Evolutionary conservation across 2,113 vertebrate genomes (phyloP).

Genomic region (Archilochus colubris): DNA sequence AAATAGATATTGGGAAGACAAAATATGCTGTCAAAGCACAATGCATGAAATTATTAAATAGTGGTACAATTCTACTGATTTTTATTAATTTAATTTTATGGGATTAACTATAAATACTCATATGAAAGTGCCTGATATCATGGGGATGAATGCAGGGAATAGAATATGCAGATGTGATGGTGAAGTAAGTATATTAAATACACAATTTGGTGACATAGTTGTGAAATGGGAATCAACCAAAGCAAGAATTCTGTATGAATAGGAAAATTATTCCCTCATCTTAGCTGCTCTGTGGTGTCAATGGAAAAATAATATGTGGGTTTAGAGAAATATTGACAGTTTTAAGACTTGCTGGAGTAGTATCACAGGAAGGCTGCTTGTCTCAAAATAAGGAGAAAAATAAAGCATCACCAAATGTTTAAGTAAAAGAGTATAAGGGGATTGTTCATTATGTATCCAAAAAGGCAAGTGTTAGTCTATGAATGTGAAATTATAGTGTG

Average conservation of each 20-base stretch:
- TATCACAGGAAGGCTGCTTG: background rate
- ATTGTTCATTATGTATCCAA: background rate
- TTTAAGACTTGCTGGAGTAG: background rate
- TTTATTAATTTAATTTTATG: background rate
- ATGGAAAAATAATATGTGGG: constrained; percentile 9
- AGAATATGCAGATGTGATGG: background rate
- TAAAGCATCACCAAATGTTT: background rate
- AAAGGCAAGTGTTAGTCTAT: background rate
- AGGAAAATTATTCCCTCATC: background rate
- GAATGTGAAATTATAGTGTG: background rate
- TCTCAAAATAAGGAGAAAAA: background rate
- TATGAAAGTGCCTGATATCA: background rate
- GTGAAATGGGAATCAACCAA: background rate
- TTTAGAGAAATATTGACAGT: background rate
- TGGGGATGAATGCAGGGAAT: background rate
- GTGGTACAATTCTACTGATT: background rate
- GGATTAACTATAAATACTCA: background rate
- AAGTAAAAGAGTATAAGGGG: background rate
- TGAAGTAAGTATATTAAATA: background rate
- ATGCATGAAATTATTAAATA: background rate
- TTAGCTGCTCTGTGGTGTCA: background rate
- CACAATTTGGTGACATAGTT: background rate
- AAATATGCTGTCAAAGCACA: background rate
- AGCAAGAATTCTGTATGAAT: background rate
- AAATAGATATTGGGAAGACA: background rate